Evolutionary conservation across 2,113 vertebrate genomes (phyloP), one percentile per base, ranked within the genome.

Genomic region (Phrynosoma blainvillii): DNA sequence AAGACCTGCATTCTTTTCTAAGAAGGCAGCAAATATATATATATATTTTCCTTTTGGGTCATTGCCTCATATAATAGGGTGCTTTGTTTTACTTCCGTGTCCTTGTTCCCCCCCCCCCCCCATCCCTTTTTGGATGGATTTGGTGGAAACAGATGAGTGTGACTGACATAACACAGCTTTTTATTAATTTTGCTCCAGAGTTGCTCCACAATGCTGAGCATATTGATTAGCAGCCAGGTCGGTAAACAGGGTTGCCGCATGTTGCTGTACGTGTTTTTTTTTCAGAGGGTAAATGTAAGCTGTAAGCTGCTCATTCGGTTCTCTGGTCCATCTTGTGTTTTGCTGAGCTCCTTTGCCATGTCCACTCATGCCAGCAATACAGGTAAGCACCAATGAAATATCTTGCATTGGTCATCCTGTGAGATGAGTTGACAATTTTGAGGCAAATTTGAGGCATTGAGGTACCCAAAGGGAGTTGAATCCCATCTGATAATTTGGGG

Each of bases 21-120:
- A 86, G 86, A 40, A 27, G 59, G 62, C 75, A 54, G 32, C 82
- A 59, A 18, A 42, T 40, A 7, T n/a, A n/a, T n/a, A 1, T 16
- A 52, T n/a, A 3, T 9, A 18, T 71, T 77, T 16, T 83, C n/a
- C 18, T 9, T 89, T 91, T 73, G 83, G 91, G 14, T 89, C 86
- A 87, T 36, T 92, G 32, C 7, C 32, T 87, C 89, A 76, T 84
- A 71, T 70, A 77, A 86, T 8, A 54, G 1, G 1, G 0, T 47
- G 14, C 65, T 91, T 91, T 52, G 23, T 90, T 87, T 66, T 90
- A 25, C 20, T 89, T 79, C 88, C 9, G 82, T 36, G 20, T 90
- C 86, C 0, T 10, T 6, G 5, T 2, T 59, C 82, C 71, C 25
- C 36, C 18, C 4, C 8, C 25, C 25, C 8, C 23, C 11, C 12